Percentiles rank a stretch among this genome's conserved stretches.
Evolutionary conservation across 2,113 vertebrate species (phyloP).

Genomic region (Gopherus evgoodei): DNA sequence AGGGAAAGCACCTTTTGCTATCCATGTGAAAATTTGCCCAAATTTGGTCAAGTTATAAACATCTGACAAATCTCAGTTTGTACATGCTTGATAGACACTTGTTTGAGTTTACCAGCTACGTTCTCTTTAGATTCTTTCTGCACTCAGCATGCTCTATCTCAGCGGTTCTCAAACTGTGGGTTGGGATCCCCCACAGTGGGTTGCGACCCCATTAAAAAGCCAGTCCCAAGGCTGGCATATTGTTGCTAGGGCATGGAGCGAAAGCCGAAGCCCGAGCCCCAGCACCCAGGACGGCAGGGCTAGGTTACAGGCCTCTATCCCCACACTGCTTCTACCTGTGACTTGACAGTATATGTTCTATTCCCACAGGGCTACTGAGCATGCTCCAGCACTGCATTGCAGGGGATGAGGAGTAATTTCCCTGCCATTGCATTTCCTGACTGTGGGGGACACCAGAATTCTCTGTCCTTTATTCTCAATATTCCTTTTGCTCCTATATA

Average conservation of each 20-base stretch:
- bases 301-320: background rate
- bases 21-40: background rate
- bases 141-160: background rate
- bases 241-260: no score
- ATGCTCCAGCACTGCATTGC: background rate
- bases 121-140: background rate
- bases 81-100: background rate
- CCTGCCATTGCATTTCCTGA: background rate
- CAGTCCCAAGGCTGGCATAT: no score
- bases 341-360: background rate
- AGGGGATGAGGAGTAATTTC: background rate
- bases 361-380: background rate
- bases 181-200: no score
- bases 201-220: no score
- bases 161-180: no score
- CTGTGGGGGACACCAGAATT: background rate
- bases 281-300: no score
- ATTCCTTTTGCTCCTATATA: fast-evolving
- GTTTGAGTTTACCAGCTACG: background rate
- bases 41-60: background rate
- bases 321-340: background rate
- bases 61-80: background rate
- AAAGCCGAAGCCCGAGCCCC: no score
- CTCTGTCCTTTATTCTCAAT: background rate
- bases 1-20: background rate